These are phyloP conservation scores for Dryoscopus gambensis DNA, from an alignment of 2,113 vertebrate species.

Conservation along the genomic window DNA sequence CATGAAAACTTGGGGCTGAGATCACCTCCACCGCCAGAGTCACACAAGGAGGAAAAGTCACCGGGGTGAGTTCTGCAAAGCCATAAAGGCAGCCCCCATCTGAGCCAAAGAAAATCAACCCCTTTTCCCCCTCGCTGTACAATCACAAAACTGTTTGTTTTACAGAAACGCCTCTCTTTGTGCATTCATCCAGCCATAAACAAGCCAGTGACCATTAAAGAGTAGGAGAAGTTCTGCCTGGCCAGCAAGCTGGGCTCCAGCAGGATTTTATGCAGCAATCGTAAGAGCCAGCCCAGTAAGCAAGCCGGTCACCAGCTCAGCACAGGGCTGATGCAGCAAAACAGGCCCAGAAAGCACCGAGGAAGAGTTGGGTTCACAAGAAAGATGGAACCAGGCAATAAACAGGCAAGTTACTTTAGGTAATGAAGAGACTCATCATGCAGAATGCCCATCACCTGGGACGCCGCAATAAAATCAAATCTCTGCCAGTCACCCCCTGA, in stretches of 20 bases:
- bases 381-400: background rate
- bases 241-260: background rate
- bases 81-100: background rate
- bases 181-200: conserved; percentile 14
- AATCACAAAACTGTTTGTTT: background rate
- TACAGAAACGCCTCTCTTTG: background rate
- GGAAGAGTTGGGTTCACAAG: background rate
- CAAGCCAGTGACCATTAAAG: background rate
- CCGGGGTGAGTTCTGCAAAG: background rate
- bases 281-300: background rate
- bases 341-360: background rate
- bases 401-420: background rate
- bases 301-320: background rate
- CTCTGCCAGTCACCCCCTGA: background rate
- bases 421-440: background rate
- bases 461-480: background rate
- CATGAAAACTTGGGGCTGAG: background rate
- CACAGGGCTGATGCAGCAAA: background rate
- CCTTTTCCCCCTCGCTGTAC: background rate
- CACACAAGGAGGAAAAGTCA: background rate
- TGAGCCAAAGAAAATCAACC: background rate
- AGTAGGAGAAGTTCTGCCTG: background rate
- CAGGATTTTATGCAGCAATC: background rate
- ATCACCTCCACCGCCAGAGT: background rate
- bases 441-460: background rate